phyloP scores from a whole-genome alignment of 2,797 vertebrate species.

The Cirrhinus mrigala region DNA sequence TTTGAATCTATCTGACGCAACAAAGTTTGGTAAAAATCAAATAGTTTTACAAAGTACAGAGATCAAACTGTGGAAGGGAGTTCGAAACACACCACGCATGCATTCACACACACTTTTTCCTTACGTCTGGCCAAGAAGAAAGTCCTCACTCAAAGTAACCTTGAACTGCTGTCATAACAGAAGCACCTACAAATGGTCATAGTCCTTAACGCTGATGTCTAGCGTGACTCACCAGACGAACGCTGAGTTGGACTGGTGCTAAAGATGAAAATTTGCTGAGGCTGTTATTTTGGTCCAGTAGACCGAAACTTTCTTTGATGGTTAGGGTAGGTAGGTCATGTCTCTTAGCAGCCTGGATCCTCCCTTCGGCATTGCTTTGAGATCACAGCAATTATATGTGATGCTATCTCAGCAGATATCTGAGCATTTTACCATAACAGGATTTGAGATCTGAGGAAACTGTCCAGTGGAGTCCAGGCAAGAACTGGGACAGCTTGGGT shows the following conservation, averaged over 20 bases:
- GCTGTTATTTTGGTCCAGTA: slow-evolving; percentile 7
- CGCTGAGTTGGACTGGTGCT: not conserved
- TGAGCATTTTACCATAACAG: too few species aligned
- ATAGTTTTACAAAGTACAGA: slow-evolving; percentile 31
- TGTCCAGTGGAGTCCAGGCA: not conserved
- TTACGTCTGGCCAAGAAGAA: slow-evolving; percentile 37
- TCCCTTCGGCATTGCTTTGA: slow-evolving; percentile 16
- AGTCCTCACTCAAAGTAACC: slow-evolving; percentile 37
- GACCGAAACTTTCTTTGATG: slow-evolving; percentile 24
- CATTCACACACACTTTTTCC: slow-evolving; percentile 33
- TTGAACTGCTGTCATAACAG: slow-evolving; percentile 10
- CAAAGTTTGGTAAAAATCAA: not conserved
- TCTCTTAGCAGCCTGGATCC: slow-evolving; percentile 34
- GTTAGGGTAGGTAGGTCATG: not conserved
- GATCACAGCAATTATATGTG: slow-evolving; percentile 29
- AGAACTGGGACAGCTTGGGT: not conserved
- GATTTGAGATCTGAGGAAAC: slow-evolving; percentile 36
- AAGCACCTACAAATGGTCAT: slow-evolving; percentile 2
- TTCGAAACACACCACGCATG: slow-evolving; percentile 6
- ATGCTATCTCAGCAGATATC: slow-evolving; percentile 47
- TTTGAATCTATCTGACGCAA: not conserved
- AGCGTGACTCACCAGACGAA: not conserved
- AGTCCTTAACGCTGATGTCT: not conserved
- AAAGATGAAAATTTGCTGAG: slow-evolving; percentile 28
- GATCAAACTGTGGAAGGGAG: not conserved